Evolutionary conservation across 2,888 invertebrate genomes (phyloP).

Genomic region (Pristionchus fissidentatus): DNA sequence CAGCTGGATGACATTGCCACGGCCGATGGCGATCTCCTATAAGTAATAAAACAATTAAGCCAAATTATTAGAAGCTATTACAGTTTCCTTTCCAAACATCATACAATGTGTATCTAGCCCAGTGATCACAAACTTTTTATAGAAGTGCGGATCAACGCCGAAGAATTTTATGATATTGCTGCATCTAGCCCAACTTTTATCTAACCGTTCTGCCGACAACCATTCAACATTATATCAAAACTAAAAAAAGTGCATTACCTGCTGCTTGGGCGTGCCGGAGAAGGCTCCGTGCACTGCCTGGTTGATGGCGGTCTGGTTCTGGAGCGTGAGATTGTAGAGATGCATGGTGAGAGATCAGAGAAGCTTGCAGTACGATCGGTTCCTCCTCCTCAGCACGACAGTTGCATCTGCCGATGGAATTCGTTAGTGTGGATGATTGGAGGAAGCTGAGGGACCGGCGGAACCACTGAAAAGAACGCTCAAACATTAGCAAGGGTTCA

Average conservation of each 20-base stretch:
- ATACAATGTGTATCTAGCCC: too few species aligned
- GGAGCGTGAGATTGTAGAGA: constrained; percentile 96
- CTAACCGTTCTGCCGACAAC: not conserved
- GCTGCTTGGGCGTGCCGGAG: constrained; percentile 93
- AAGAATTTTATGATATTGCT: not conserved
- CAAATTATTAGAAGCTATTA: too few species aligned
- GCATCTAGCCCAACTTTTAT: not conserved
- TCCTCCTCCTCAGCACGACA: not conserved
- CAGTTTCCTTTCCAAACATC: too few species aligned
- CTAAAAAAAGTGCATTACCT: constrained; percentile 61
- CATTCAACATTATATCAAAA: constrained; percentile 50
- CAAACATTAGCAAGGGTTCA: constrained; percentile 21
- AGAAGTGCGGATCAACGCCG: too few species aligned
- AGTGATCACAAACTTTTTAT: too few species aligned
- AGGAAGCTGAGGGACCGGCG: constrained; percentile 10
- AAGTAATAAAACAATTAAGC: constrained; percentile 2
- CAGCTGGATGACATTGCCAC: constrained; percentile 93
- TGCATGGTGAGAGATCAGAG: constrained; percentile 82
- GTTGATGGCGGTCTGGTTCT: constrained; percentile 94
- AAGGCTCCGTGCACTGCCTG: constrained; percentile 99
- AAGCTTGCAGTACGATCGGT: not conserved
- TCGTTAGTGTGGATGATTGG: constrained; percentile 16
- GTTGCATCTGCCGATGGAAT: constrained; percentile 32
- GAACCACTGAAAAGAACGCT: not conserved
- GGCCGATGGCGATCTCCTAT: constrained; percentile 90